Evolutionary conservation across 2,797 vertebrate genomes (phyloP).

Genomic region (Sphenodon punctatus): DNA sequence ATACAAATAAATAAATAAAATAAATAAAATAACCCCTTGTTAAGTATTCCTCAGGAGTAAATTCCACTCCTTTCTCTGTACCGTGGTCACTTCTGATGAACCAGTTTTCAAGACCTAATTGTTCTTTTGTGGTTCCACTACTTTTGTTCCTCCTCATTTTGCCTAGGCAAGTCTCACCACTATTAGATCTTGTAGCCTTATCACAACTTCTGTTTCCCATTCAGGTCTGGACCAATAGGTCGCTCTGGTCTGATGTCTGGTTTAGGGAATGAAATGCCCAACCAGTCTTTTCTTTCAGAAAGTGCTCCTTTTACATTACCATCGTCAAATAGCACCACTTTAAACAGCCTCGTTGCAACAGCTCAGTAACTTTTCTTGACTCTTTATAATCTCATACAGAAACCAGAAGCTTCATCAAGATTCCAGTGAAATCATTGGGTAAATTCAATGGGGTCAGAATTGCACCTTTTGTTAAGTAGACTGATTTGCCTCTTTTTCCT

Average conservation of each 20-base stretch:
- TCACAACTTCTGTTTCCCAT: background rate
- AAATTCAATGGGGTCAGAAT: too few species aligned
- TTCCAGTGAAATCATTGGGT: too few species aligned
- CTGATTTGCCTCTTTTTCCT: background rate
- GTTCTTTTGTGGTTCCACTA: background rate
- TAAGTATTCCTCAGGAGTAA: too few species aligned
- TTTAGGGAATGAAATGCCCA: too few species aligned
- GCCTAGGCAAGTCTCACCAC: too few species aligned
- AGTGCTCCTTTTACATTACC: background rate
- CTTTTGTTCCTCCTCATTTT: background rate
- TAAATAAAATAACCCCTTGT: conserved; percentile 85
- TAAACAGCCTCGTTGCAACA: background rate
- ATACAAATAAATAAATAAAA: too few species aligned
- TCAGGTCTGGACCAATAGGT: background rate
- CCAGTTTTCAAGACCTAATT: background rate
- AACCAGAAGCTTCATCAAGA: background rate
- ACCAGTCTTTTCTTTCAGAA: background rate
- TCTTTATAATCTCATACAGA: background rate
- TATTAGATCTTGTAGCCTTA: background rate
- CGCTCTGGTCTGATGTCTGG: background rate
- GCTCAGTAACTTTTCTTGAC: background rate
- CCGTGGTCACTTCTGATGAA: background rate
- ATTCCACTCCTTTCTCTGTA: too few species aligned
- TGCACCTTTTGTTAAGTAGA: background rate
- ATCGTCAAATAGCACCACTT: background rate